phyloP scores from a whole-genome alignment of 1,140 invertebrate species.

The Drosophila tropicalis region DNA sequence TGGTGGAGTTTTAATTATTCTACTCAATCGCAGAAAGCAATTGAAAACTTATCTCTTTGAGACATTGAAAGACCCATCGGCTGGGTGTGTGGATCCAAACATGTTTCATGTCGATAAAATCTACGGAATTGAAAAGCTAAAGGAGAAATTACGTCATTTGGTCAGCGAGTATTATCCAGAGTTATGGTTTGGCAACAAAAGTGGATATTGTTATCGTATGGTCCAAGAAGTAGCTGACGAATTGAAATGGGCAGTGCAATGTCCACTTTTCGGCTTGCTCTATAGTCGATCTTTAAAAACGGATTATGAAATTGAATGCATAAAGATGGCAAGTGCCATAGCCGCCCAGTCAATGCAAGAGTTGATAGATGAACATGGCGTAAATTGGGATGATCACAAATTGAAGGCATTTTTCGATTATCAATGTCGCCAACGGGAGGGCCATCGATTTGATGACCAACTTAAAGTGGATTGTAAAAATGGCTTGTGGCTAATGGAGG shows the following conservation, averaged over 20 bases:
- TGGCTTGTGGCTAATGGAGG: conserved; percentile 45
- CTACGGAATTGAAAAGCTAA: conserved; percentile 20
- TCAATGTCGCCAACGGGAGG: conserved; percentile 27
- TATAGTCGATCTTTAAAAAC: conserved; percentile 46
- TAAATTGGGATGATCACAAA: not conserved
- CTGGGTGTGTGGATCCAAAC: conserved; percentile 14
- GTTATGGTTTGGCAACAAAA: not conserved
- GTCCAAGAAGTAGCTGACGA: conserved; percentile 26
- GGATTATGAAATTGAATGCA: conserved; percentile 12
- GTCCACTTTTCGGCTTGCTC: conserved; percentile 32
- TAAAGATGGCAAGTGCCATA: conserved; percentile 34
- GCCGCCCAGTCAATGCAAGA: conserved; percentile 48
- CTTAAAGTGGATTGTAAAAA: not conserved
- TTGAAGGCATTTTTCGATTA: conserved; percentile 32
- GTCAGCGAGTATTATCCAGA: conserved; percentile 17
- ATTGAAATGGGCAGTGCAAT: conserved; percentile 14
- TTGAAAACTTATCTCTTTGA: conserved; percentile 33
- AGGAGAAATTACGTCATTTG: conserved; percentile 2
- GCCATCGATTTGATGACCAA: conserved; percentile 16
- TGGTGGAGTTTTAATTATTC: conserved; percentile 32
- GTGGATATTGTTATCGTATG: not conserved
- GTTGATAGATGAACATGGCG: conserved; percentile 32
- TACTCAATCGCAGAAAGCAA: conserved; percentile 32
- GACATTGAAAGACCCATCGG: not conserved
- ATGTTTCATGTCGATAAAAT: conserved; percentile 53